Percentiles rank a stretch among this genome's conserved stretches.
phyloP scores from a whole-genome alignment of 2,797 vertebrate genomes.

The Labroides dimidiatus region DNA sequence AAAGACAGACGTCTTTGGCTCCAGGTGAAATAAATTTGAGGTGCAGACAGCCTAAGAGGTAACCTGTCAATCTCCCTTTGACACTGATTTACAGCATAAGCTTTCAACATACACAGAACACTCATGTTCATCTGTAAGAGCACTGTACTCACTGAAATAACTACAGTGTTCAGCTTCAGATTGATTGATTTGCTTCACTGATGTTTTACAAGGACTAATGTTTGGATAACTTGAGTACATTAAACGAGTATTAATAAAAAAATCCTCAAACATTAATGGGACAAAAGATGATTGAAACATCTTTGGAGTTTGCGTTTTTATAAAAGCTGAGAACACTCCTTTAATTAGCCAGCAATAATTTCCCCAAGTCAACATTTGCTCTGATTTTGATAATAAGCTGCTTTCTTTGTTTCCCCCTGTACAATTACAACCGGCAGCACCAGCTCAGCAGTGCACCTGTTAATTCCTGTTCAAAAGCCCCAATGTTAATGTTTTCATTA shows the following conservation, averaged over 20 bases:
- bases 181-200: background rate
- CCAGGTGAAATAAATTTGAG: slow-evolving; percentile 64
- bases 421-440: slow-evolving; percentile 10
- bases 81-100: slow-evolving; percentile 64
- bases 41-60: slow-evolving; percentile 51
- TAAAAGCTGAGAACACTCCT: background rate
- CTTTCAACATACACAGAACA: slow-evolving; percentile 55
- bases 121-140: slow-evolving; percentile 23
- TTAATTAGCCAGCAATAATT: slow-evolving; percentile 9
- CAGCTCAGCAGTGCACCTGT: slow-evolving; percentile 66
- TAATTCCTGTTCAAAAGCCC: slow-evolving; percentile 68
- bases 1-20: slow-evolving; percentile 44
- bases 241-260: no score
- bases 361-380: slow-evolving; percentile 20
- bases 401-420: slow-evolving; percentile 44
- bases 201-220: background rate
- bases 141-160: slow-evolving; percentile 6
- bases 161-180: slow-evolving; percentile 9
- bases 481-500: slow-evolving; percentile 76
- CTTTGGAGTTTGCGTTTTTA: background rate
- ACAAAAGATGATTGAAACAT: background rate
- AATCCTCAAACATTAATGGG: no score
- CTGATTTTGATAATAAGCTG: slow-evolving; percentile 28
- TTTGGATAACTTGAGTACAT: background rate
- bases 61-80: slow-evolving; percentile 70